Evolutionary conservation across 2,888 invertebrate species (phyloP), one percentile per base, ranked within the genome.

Genomic region (Aradus depressus): DNA sequence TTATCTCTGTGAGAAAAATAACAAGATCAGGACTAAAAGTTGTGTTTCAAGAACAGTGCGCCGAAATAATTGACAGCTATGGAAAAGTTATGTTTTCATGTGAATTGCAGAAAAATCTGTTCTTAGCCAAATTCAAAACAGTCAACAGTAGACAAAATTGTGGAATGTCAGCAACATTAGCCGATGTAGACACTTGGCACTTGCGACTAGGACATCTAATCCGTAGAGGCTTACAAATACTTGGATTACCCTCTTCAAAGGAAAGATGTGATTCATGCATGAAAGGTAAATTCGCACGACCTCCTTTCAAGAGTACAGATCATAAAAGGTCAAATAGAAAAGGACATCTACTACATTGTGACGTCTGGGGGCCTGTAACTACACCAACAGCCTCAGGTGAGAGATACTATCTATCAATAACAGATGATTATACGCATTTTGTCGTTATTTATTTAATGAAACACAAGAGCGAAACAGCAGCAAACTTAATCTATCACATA

Each of bases 251-350:
- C 31, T 35, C 35, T 14, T 39, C 34, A 31, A 42, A 50, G 6
- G 26, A 42, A 12, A 34, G 19, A n/a, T 53, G 53, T 44, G 50
- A 50, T 34, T 18, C 50, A 3, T 54, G 42, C 25, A 32, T 35
- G 43, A 43, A 47, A 45, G 48, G 50, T 16, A 54, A 54, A 47
- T 44, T 51, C 28, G 51, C 31, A 22, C 32, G 48, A 42, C 45
- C 28, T 32, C 47, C 43, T 10, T 54, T 54, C 32, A 50, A 44
- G 38, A 23, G 16, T n/a, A 34, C n/a, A 16, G 35, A 28, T n/a
- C 21, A 14, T 21, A 38, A 44, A 18, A 49, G 39, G 23, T 44
- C 49, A 21, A 34, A 18, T 14, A 18, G 35, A 28, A 37, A 37
- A 21, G 50, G 44, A 14, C 38, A 42, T 16, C 35, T 50, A 14